Evolutionary conservation across 1,140 invertebrate species (phyloP).

Genomic region (Trichomalopsis sarcophagae): DNA sequence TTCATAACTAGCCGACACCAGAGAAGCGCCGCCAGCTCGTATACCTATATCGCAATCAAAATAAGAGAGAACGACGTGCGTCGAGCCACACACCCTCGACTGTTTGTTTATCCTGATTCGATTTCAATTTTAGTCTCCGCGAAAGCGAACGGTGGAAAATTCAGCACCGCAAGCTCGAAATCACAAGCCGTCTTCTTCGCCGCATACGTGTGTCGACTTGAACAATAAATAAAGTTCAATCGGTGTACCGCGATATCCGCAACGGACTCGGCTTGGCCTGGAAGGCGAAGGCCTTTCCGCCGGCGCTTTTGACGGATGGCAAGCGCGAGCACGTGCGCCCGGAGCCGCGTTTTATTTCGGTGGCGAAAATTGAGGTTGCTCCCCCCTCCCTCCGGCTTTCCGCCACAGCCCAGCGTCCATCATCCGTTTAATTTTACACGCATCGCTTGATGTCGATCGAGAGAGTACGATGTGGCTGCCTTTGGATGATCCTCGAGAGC

Average conservation of each 20-base stretch:
- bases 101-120: constrained; percentile 36
- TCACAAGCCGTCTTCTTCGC: background rate
- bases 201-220: background rate
- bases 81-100: no score
- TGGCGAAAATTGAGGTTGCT: constrained; percentile 23
- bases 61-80: no score
- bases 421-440: constrained; percentile 36
- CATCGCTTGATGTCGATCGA: background rate
- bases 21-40: no score
- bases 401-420: background rate
- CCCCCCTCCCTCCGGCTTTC: background rate
- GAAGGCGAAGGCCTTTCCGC: background rate
- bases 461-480: no score
- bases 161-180: background rate
- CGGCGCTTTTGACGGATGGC: constrained; percentile 23
- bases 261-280: background rate
- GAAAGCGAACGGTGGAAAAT: background rate
- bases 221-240: constrained; percentile 45
- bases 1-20: no score
- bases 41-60: no score
- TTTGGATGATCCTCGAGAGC: no score
- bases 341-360: constrained; percentile 34
- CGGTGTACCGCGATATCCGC: background rate
- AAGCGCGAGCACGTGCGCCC: background rate
- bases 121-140: constrained; percentile 26